A percentile compares a stretch with the other conserved stretches of the same genome.
These are phyloP conservation scores for Petrocephalus zakoni DNA, from an alignment of 2,113 vertebrate species.

Conservation along the genomic window DNA sequence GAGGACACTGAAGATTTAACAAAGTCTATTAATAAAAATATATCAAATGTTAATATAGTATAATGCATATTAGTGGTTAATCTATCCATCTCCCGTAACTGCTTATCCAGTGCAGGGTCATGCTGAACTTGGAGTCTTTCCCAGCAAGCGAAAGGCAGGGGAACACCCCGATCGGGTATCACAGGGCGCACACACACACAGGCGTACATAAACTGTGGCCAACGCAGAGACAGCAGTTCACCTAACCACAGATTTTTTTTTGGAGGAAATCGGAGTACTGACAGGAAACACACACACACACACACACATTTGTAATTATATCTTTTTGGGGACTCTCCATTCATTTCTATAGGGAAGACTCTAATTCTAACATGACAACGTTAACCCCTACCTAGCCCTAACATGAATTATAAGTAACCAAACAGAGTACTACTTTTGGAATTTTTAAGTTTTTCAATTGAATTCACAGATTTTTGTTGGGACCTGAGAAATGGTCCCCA, in stretches of 20 bases:
- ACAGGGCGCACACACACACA: neutral
- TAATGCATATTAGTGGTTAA: neutral
- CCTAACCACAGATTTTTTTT: neutral
- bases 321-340: too few relatives aligned
- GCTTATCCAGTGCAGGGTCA: neutral
- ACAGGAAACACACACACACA: neutral
- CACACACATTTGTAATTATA: neutral
- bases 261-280: neutral
- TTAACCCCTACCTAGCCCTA: too few relatives aligned
- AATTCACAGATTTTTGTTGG: too few relatives aligned
- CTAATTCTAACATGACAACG: too few relatives aligned
- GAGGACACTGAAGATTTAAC: neutral
- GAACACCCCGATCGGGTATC: neutral
- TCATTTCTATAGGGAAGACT: too few relatives aligned
- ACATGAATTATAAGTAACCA: too few relatives aligned
- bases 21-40: neutral
- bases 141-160: neutral
- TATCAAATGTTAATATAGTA: neutral
- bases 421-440: too few relatives aligned
- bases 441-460: too few relatives aligned
- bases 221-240: neutral
- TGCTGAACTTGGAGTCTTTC: neutral
- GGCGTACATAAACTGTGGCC: neutral
- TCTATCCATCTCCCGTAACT: neutral
- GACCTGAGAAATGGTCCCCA: too few relatives aligned